These are phyloP conservation scores for Aulostomus chinensis DNA, from an alignment of 2,797 vertebrate genomes.

Conservation along the genomic window DNA sequence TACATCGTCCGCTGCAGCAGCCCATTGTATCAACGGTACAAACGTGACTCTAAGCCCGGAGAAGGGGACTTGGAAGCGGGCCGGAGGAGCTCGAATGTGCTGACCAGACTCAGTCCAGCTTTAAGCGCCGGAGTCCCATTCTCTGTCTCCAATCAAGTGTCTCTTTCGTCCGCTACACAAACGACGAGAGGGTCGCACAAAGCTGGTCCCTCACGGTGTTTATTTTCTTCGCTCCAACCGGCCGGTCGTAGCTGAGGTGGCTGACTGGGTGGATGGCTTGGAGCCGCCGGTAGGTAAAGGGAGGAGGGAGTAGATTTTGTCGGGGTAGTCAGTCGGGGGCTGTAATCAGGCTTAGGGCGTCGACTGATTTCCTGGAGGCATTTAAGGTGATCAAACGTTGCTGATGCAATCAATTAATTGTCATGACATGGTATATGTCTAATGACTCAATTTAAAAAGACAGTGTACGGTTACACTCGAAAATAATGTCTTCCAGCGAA, in stretches of 20 bases:
- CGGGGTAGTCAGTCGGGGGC: constrained; percentile 14
- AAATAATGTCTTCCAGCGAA: too few relatives aligned
- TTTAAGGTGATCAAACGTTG: too few relatives aligned
- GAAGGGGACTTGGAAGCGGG: constrained; percentile 20
- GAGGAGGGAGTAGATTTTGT: constrained; percentile 15
- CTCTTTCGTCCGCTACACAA: too few relatives aligned
- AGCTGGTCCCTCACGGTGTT: background rate
- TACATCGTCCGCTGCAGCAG: constrained; percentile 89
- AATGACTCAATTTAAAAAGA: background rate
- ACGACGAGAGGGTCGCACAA: too few relatives aligned
- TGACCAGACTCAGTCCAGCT: constrained; percentile 52
- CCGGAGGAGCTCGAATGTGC: constrained; percentile 27
- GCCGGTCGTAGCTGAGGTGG: constrained; percentile 52
- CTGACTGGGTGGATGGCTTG: constrained; percentile 45
- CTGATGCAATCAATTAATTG: constrained; percentile 8
- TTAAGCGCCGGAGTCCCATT: constrained; percentile 56
- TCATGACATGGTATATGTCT: background rate
- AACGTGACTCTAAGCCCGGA: constrained; percentile 42
- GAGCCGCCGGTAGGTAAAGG: constrained; percentile 44
- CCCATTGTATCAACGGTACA: constrained; percentile 79
- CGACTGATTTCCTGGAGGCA: constrained; percentile 14
- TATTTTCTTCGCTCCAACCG: constrained; percentile 23
- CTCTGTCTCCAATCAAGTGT: constrained; percentile 11
- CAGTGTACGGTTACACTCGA: too few relatives aligned
- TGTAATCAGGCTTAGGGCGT: constrained; percentile 35